Percentiles rank a stretch among this genome's conserved stretches.
Evolutionary conservation across 2,113 vertebrate genomes (phyloP).

Genomic region (Gasterosteus aculeatus): DNA sequence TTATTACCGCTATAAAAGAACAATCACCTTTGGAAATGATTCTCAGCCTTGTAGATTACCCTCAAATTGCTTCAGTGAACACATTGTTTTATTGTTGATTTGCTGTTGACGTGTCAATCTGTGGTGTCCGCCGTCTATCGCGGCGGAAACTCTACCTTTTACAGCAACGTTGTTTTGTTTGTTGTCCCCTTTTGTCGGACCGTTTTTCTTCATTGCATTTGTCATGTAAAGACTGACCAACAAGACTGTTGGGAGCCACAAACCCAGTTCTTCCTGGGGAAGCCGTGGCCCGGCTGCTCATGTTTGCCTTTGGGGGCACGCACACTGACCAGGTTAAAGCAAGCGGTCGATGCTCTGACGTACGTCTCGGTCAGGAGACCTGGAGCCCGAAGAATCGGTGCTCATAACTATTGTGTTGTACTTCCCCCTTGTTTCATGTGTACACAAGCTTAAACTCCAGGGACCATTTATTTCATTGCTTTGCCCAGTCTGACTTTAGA

Average conservation of each 20-base stretch:
- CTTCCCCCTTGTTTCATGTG: slow-evolving; percentile 7
- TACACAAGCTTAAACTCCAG: slow-evolving; percentile 6
- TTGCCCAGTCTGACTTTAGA: slow-evolving; percentile 13
- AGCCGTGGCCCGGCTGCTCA: slow-evolving; percentile 53
- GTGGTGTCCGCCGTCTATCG: slow-evolving; percentile 15
- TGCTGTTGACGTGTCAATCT: slow-evolving; percentile 14
- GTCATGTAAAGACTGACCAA: slow-evolving; percentile 69
- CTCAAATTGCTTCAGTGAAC: slow-evolving; percentile 7
- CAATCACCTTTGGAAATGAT: slow-evolving; percentile 3
- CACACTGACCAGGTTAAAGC: slow-evolving; percentile 19
- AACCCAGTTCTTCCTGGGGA: slow-evolving; percentile 36
- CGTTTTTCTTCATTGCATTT: slow-evolving; percentile 54
- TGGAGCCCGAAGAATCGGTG: neutral
- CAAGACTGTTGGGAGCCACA: slow-evolving; percentile 41
- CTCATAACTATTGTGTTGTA: neutral
- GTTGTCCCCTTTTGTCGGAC: slow-evolving; percentile 24
- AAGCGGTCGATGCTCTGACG: slow-evolving; percentile 56
- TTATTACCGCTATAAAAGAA: slow-evolving; percentile 2
- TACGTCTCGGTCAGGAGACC: slow-evolving; percentile 21
- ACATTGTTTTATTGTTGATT: neutral
- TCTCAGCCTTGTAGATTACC: slow-evolving; percentile 12
- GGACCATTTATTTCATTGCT: neutral
- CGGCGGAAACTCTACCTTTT: slow-evolving; percentile 5
- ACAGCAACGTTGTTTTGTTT: slow-evolving; percentile 20
- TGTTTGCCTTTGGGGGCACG: slow-evolving; percentile 70